phyloP scores from a whole-genome alignment of 2,888 invertebrate genomes.

The Deilephila elpenor region DNA sequence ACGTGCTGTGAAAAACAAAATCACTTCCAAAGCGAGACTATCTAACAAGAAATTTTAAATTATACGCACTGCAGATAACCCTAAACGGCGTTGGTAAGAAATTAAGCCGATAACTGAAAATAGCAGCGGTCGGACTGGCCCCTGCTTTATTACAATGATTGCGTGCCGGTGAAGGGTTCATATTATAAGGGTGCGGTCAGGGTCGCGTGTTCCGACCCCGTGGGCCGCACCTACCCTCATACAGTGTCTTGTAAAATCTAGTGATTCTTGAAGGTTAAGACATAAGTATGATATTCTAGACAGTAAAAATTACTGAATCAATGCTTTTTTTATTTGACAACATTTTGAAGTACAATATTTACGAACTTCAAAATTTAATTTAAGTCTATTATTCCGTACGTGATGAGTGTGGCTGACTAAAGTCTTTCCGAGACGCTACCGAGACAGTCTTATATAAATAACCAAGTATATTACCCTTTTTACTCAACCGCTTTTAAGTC shows the following conservation, averaged over 20 bases:
- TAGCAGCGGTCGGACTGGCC: slow-evolving; percentile 2
- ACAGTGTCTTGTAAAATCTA: neutral
- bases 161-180: slow-evolving; percentile 13
- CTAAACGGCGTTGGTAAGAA: neutral
- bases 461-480: neutral
- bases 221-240: neutral
- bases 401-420: no score
- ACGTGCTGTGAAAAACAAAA: no score
- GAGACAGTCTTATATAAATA: no score
- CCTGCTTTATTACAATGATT: slow-evolving; percentile 12
- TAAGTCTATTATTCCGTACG: no score
- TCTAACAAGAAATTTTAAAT: neutral
- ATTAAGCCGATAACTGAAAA: slow-evolving; percentile 11
- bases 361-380: no score
- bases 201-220: neutral
- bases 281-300: neutral
- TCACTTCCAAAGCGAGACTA: neutral
- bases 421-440: no score
- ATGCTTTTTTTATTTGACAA: no score
- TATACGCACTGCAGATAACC: slow-evolving; percentile 18
- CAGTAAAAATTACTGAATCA: no score
- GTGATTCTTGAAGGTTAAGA: neutral
- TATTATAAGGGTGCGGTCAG: slow-evolving; percentile 13
- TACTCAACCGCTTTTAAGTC: neutral
- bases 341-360: no score